Evolutionary conservation across 2,113 vertebrate species (phyloP).

Genomic region (Leucosticte australis): DNA sequence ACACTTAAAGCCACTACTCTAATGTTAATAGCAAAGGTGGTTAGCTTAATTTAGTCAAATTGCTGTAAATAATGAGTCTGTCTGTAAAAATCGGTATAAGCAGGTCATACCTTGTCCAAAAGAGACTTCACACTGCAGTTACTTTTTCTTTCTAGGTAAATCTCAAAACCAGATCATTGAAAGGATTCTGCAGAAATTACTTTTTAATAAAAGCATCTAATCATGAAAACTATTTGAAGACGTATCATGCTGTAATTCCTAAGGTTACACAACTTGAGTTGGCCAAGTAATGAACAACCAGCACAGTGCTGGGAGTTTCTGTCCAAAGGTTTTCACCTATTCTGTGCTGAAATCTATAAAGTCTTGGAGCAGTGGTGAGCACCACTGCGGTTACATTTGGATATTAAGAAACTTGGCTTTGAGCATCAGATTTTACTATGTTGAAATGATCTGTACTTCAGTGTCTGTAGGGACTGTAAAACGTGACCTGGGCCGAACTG

Average conservation of each 20-base stretch:
- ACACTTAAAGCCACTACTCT: background rate
- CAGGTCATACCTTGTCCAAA: background rate
- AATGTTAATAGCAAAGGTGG: background rate
- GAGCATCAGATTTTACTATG: background rate
- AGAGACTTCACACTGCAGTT: background rate
- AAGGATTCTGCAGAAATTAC: background rate
- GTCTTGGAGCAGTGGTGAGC: background rate
- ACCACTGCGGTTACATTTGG: background rate
- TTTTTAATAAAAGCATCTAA: constrained; percentile 32
- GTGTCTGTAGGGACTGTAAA: no score
- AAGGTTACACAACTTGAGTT: accelerated
- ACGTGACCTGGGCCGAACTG: accelerated
- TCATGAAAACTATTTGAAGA: background rate
- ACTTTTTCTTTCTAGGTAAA: background rate
- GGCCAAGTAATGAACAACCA: accelerated
- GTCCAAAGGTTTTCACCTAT: background rate
- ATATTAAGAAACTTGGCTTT: background rate
- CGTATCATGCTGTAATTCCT: background rate
- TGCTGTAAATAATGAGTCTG: background rate
- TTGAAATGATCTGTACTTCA: accelerated
- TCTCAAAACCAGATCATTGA: background rate
- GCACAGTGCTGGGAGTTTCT: accelerated
- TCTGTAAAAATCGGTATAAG: background rate
- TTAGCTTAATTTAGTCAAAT: background rate
- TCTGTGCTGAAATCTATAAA: background rate